Evolutionary conservation across 2,113 vertebrate species (phyloP), one percentile per base, ranked within the genome.

Genomic region (Gracilinanus agilis): DNA sequence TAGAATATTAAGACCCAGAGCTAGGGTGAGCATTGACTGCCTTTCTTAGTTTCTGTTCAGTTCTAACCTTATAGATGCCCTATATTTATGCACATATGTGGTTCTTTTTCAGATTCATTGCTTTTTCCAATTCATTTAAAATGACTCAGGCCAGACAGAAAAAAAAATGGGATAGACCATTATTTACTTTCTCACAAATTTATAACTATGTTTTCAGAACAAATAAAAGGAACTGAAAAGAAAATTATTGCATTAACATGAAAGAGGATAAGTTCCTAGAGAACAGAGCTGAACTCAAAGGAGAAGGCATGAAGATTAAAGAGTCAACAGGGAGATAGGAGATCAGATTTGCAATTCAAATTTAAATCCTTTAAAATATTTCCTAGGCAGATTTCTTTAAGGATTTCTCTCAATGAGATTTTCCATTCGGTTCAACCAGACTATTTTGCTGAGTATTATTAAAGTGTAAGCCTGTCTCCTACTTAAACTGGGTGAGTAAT

Each of bases 31-130:
- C 25, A 61, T 53, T 94, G 83, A 55, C 54, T 75, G 40, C 34
- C 56, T 89, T 91, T 93, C 88, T 92, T n/a, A 83, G 9, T 53
- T 44, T 54, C 54, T 95, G 93, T 83, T 53, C 96, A 92, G 93
- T 95, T 92, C 95, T 95, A 88, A 90, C 58, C 95, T 75, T 93
- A 92, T 90, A 9, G 54, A 89, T 96, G 94, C 19, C 13, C 92
- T 92, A 92, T 11, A 40, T 95, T n/a, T 0, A 0, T 40, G 49
- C 44, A 55, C 55, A 89, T 95, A 94, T 27, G 53, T 11, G 40
- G 3, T 67, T 34, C 27, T 92, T 91, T 93, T 94, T n/a, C 23
- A 90, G 67, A 93, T 53, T 24, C 44, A 0, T 88, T 91, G 89
- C 54, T n/a, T 53, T 88, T 92, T 54, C 29, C 2, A 67, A 40